Evolutionary conservation across 2,113 vertebrate species (phyloP), one percentile per base, ranked within the genome.

Genomic region (Bothrops jararaca): DNA sequence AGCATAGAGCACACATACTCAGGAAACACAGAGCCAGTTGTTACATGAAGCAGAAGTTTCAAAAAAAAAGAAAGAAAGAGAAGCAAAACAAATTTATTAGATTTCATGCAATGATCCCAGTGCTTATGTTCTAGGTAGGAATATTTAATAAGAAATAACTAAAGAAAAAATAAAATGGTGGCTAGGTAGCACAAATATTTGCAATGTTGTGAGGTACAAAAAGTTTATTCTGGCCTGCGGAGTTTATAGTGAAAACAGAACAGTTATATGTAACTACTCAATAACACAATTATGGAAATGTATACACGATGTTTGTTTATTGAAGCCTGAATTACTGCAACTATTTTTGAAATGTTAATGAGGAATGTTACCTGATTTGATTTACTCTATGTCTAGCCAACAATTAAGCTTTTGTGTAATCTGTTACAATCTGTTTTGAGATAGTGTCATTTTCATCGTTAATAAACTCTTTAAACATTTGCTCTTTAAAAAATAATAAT

Each of bases 1-100:
- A 96, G 45, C n/a, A 88, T 93, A 93, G 34, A 92, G 26, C 93
- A 92, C 92, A 1, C 92, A 86, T 95, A 95, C 95, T 96, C 22
- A 93, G 95, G 54, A 91, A 85, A 45, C 20, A 50, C 3, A 89
- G 93, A 94, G 92, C 58, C 24, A 93, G 85, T 94, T 54, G 93
- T 91, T 89, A 24, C 11, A n/a, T 52, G 60, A 87, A 93, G 29
- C 93, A 56, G 93, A 92, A 52, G 11, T 85, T 56, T 89, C 8
- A 53, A 74, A 88, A 56, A 80, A 7, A 86, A 93, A 50, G 85
- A 86, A 93, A 50, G 85, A 56, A 56, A 39, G 54, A 42, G 11
- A 60, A 53, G 87, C 48, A 64, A 92, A 54, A 34, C 39, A 18
- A 86, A 39, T 86, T 80, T 93, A 92, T 53, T 2, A 58, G 88